Evolutionary conservation across 2,797 vertebrate species (phyloP).

Genomic region (Enteromius treurensis): DNA sequence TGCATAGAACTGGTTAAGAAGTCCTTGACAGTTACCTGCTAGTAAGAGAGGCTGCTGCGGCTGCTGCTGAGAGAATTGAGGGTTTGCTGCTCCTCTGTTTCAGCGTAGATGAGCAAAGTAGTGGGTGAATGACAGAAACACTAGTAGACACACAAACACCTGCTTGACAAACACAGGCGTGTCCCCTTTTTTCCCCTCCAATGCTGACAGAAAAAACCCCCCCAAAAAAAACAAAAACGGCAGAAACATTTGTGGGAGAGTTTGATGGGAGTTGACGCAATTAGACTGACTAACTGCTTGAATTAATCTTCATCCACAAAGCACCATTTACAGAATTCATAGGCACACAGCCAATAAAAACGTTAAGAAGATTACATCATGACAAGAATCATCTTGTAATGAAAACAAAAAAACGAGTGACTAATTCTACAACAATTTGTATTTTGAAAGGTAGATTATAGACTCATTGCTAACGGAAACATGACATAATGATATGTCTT

Average conservation of each 20-base stretch:
- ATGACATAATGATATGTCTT: conserved; percentile 1
- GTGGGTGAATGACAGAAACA: conserved; percentile 4
- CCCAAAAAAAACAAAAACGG: background rate
- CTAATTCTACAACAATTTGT: conserved; percentile 4
- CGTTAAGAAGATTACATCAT: background rate
- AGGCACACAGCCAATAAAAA: conserved; percentile 12
- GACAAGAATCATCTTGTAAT: background rate
- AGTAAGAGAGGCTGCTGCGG: background rate
- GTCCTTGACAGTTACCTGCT: conserved; percentile 12
- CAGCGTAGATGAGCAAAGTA: conserved; percentile 14
- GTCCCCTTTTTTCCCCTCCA: conserved; percentile 15
- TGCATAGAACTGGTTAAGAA: conserved; percentile 10
- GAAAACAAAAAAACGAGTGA: background rate
- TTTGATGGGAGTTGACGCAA: conserved; percentile 14
- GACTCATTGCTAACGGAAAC: background rate
- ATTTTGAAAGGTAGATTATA: background rate
- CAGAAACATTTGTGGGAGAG: conserved; percentile 22
- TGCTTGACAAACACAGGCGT: conserved; percentile 29
- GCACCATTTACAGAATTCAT: background rate
- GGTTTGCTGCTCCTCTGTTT: conserved; percentile 27
- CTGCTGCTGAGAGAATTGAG: conserved; percentile 14
- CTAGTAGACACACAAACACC: conserved; percentile 7
- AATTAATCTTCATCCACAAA: conserved; percentile 2
- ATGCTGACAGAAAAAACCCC: background rate
- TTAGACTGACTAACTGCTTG: conserved; percentile 7